These are phyloP conservation scores for Pelecanoides urinatrix DNA, from an alignment of 2,113 vertebrate species.

Conservation along the genomic window DNA sequence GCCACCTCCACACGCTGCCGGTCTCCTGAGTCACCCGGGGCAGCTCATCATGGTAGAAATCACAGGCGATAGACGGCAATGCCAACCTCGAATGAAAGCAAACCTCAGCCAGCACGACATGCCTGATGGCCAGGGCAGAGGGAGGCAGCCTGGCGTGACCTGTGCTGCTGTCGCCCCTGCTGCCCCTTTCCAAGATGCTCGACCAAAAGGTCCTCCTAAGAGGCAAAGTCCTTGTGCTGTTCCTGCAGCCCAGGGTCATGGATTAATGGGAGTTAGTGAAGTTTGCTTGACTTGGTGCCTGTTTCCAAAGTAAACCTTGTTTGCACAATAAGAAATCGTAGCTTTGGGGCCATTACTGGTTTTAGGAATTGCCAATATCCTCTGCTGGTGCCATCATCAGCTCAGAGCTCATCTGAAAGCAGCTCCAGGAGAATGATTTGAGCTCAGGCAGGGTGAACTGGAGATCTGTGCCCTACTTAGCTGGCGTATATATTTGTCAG, in stretches of 20 bases:
- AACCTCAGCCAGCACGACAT: rapidly evolving
- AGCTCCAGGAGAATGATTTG: background rate
- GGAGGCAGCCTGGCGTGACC: background rate
- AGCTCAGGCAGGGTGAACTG: background rate
- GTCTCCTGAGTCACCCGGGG: background rate
- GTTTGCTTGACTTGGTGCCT: background rate
- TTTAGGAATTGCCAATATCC: background rate
- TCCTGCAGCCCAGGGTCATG: background rate
- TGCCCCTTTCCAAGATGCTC: background rate
- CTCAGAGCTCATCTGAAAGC: background rate
- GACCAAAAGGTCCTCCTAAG: background rate
- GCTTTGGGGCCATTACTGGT: background rate
- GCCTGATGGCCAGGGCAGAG: background rate
- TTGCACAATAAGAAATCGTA: background rate
- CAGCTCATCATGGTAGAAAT: background rate
- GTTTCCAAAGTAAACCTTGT: background rate
- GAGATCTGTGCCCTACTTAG: constrained; percentile 49
- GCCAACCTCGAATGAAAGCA: background rate
- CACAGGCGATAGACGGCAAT: background rate
- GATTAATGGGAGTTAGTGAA: background rate
- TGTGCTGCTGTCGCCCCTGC: background rate
- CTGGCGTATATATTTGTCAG: background rate
- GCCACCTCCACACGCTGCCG: rapidly evolving
- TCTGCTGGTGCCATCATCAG: background rate
- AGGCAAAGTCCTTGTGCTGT: background rate